These are phyloP conservation scores for Yasuhikotakia modesta DNA, from an alignment of 2,797 vertebrate species.

Conservation along the genomic window DNA sequence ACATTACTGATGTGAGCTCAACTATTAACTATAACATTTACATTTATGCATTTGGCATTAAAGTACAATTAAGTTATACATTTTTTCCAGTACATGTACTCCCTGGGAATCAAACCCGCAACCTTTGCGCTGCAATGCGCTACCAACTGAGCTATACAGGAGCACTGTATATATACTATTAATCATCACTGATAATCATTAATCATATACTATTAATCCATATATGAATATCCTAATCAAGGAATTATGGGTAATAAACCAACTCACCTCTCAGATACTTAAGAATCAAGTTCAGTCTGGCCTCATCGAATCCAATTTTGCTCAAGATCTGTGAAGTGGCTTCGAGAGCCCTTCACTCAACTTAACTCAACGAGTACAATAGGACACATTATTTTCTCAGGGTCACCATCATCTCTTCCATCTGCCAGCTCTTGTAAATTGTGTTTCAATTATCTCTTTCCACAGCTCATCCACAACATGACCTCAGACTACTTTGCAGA, in stretches of 20 bases:
- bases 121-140: no score
- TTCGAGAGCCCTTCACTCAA: not conserved
- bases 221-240: not conserved
- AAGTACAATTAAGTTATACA: no score
- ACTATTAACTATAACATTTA: no score
- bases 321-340: conserved; percentile 14
- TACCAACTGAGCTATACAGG: no score
- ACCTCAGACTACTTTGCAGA: conserved; percentile 88
- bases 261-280: not conserved
- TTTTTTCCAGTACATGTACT: no score
- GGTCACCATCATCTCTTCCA: conserved; percentile 1
- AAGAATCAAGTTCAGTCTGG: not conserved
- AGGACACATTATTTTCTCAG: conserved; percentile 21
- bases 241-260: not conserved
- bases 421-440: conserved; percentile 13
- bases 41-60: no score
- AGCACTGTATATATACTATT: no score
- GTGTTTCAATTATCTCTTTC: conserved; percentile 39
- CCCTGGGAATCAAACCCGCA: no score
- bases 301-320: not conserved
- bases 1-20: conserved; percentile 83
- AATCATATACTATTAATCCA: no score
- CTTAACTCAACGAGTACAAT: not conserved
- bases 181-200: no score
- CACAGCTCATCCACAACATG: conserved; percentile 90